phyloP scores from a whole-genome alignment of 2,113 vertebrate species.

The Oryzias melastigma region DNA sequence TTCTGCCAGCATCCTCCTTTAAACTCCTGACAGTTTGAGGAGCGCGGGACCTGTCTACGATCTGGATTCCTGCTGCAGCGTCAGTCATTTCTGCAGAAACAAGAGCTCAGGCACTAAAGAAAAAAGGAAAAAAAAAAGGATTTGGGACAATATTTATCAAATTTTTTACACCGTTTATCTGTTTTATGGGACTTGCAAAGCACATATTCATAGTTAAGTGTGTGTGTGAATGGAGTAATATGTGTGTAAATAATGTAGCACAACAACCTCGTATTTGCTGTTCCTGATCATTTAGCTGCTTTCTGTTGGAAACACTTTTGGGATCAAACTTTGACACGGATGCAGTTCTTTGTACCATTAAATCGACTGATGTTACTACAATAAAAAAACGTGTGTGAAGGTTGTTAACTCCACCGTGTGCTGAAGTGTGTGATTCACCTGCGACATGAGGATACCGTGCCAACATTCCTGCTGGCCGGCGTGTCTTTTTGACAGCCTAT shows the following conservation, averaged over 20 bases:
- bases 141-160: slow-evolving; percentile 62
- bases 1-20: slow-evolving; percentile 18
- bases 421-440: not conserved
- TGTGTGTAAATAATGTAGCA: slow-evolving; percentile 51
- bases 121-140: slow-evolving; percentile 4
- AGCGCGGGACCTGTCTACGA: slow-evolving; percentile 39
- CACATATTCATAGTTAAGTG: slow-evolving; percentile 73
- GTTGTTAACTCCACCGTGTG: not conserved
- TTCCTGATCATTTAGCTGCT: slow-evolving; percentile 51
- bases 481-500: not conserved
- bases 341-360: slow-evolving; percentile 61
- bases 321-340: slow-evolving; percentile 40
- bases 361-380: slow-evolving; percentile 60
- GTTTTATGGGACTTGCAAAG: slow-evolving; percentile 51
- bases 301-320: slow-evolving; percentile 46
- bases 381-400: slow-evolving; percentile 57
- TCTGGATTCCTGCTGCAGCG: slow-evolving; percentile 24
- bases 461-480: not conserved
- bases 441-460: not conserved
- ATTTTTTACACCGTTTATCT: slow-evolving; percentile 58
- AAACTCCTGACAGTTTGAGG: slow-evolving; percentile 9
- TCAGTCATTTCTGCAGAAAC: slow-evolving; percentile 18
- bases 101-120: slow-evolving; percentile 58
- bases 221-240: slow-evolving; percentile 56
- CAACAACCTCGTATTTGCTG: slow-evolving; percentile 50